Percentiles rank a stretch among this genome's conserved stretches.
phyloP scores from a whole-genome alignment of 2,797 vertebrate genomes.

The Hirundo rustica region DNA sequence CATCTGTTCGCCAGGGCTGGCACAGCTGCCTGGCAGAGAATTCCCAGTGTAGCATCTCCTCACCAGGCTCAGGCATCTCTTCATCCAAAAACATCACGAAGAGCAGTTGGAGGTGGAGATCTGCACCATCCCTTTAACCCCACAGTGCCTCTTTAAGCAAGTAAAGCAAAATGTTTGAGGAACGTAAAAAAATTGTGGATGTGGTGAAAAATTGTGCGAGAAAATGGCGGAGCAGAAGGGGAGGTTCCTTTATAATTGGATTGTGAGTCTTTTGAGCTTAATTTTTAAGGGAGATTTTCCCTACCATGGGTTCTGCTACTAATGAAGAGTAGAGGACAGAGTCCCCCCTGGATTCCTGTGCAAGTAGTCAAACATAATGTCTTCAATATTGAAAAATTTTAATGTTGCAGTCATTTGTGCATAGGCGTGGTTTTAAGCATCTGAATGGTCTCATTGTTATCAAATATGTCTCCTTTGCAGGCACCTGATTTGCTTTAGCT shows the following conservation, averaged over 20 bases:
- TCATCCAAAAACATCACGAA: neutral
- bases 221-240: neutral
- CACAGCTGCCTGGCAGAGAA: neutral
- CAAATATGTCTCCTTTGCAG: neutral
- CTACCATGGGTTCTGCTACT: rapidly evolving
- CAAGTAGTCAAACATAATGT: neutral
- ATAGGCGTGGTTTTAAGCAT: neutral
- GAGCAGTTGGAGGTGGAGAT: neutral
- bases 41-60: neutral
- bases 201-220: rapidly evolving
- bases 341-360: neutral
- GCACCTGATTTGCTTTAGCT: neutral
- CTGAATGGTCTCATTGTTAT: neutral
- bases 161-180: neutral
- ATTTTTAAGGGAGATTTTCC: neutral
- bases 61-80: neutral
- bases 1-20: neutral
- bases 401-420: neutral
- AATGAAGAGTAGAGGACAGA: neutral
- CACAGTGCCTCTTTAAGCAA: neutral
- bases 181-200: neutral
- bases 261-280: neutral
- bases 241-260: neutral
- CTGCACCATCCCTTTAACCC: neutral
- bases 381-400: neutral